These are phyloP conservation scores for Rachycentron canadum DNA, from an alignment of 2,797 vertebrate species.

Conservation along the genomic window DNA sequence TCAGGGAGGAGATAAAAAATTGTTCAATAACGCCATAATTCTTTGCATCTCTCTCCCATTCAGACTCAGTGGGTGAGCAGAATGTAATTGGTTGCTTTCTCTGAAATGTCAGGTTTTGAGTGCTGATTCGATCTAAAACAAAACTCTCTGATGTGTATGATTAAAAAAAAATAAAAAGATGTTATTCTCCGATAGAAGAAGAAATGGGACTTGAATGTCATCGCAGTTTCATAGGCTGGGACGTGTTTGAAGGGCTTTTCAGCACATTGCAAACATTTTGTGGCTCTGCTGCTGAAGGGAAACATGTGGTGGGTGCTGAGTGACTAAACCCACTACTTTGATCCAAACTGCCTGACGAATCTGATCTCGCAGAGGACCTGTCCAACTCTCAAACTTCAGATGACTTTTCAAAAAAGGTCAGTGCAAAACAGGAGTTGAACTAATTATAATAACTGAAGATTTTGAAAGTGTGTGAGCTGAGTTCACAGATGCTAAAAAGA, in stretches of 20 bases:
- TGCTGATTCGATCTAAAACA: constrained; percentile 8
- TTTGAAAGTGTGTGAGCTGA: neutral
- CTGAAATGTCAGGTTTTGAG: constrained; percentile 23
- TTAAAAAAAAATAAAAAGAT: constrained; percentile 10
- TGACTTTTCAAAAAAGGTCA: constrained; percentile 20
- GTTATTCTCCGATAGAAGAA: constrained; percentile 24
- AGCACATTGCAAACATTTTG: constrained; percentile 31
- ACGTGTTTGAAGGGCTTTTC: constrained; percentile 38
- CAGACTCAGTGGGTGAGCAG: constrained; percentile 17
- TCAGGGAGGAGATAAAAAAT: constrained; percentile 4
- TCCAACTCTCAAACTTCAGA: constrained; percentile 4
- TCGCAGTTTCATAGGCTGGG: constrained; percentile 9
- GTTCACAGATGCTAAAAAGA: too few relatives aligned
- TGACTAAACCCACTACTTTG: constrained; percentile 40
- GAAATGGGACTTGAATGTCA: constrained; percentile 21
- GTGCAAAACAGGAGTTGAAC: constrained; percentile 5
- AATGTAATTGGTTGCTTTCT: constrained; percentile 32
- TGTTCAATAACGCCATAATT: constrained; percentile 8
- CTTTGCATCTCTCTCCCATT: neutral
- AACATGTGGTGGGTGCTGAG: constrained; percentile 22
- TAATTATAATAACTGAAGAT: neutral
- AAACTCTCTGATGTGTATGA: constrained; percentile 31
- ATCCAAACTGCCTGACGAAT: constrained; percentile 49
- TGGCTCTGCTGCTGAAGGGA: constrained; percentile 15
- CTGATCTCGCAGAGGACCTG: constrained; percentile 1